Percentiles rank a stretch among this genome's conserved stretches.
Conservation (phyloP, 2,113 vertebrate genomes). For the Ciconia stormi region DNA sequence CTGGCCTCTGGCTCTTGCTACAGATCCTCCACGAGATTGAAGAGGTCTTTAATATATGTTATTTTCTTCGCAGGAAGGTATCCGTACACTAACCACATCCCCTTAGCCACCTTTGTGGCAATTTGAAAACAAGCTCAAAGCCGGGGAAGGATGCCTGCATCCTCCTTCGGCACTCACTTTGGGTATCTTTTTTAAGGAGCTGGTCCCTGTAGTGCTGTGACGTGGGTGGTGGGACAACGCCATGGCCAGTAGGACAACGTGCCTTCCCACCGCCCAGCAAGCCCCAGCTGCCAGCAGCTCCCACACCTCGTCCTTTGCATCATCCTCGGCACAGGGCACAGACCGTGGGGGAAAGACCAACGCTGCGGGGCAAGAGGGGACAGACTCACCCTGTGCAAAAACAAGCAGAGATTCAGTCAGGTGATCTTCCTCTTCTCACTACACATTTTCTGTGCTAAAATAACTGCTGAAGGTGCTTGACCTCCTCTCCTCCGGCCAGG, state of each 20-base stretch:
- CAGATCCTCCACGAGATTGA: neutral
- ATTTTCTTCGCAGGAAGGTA: neutral
- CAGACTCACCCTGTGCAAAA: neutral
- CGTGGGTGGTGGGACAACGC: neutral
- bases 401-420: neutral
- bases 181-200: neutral
- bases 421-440: neutral
- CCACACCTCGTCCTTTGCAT: neutral
- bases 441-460: neutral
- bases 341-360: neutral
- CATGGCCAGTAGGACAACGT: neutral
- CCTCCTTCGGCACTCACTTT: neutral
- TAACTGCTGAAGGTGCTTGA: neutral
- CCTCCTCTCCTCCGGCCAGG: neutral
- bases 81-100: neutral
- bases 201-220: fast-evolving
- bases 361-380: neutral
- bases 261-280: neutral
- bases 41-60: neutral
- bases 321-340: fast-evolving
- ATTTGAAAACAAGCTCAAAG: neutral
- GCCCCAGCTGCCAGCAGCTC: neutral
- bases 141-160: neutral
- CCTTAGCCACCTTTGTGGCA: neutral
- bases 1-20: neutral